A percentile compares a stretch with the other conserved stretches of the same genome.
Evolutionary conservation across 1,140 invertebrate genomes (phyloP).

Genomic region (Apocrypta bakeri): DNA sequence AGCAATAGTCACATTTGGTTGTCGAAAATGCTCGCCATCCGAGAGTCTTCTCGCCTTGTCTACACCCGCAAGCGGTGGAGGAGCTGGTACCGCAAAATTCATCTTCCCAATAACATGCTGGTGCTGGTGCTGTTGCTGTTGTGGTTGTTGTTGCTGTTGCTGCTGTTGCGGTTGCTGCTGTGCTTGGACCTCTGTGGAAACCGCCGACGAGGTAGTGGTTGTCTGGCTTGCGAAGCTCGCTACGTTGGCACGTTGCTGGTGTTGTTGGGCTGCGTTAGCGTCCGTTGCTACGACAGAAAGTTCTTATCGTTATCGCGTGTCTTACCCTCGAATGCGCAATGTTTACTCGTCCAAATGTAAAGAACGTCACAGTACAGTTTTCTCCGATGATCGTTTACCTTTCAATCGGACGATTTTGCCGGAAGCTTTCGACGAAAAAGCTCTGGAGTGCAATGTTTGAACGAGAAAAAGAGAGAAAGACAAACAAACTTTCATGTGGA

Average conservation of each 20-base stretch:
- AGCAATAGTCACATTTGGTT: conserved; percentile 74
- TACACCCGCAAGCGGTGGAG: conserved; percentile 72
- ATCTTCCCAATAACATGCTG: conserved; percentile 73
- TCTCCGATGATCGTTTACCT: conserved; percentile 43
- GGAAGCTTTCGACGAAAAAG: too few relatives aligned
- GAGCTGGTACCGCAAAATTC: conserved; percentile 79
- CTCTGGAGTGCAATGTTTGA: background rate
- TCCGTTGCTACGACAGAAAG: conserved; percentile 74
- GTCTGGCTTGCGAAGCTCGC: conserved; percentile 73
- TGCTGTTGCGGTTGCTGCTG: conserved; percentile 72
- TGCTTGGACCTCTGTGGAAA: conserved; percentile 19
- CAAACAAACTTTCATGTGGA: too few relatives aligned
- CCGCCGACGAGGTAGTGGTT: conserved; percentile 36
- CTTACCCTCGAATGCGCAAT: conserved; percentile 11
- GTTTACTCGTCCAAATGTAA: conserved; percentile 26
- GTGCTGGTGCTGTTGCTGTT: conserved; percentile 72
- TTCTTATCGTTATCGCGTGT: conserved; percentile 8
- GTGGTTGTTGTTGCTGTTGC: conserved; percentile 68
- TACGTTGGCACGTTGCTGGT: conserved; percentile 73
- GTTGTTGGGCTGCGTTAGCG: conserved; percentile 66
- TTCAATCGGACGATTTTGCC: conserved; percentile 47
- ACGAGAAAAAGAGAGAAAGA: conserved; percentile 2
- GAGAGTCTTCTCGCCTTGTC: conserved; percentile 79
- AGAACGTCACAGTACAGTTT: background rate
- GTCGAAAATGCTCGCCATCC: conserved; percentile 79